These are phyloP conservation scores for Typhlomys cinereus DNA, from an alignment of 2,113 vertebrate species.

Conservation along the genomic window DNA sequence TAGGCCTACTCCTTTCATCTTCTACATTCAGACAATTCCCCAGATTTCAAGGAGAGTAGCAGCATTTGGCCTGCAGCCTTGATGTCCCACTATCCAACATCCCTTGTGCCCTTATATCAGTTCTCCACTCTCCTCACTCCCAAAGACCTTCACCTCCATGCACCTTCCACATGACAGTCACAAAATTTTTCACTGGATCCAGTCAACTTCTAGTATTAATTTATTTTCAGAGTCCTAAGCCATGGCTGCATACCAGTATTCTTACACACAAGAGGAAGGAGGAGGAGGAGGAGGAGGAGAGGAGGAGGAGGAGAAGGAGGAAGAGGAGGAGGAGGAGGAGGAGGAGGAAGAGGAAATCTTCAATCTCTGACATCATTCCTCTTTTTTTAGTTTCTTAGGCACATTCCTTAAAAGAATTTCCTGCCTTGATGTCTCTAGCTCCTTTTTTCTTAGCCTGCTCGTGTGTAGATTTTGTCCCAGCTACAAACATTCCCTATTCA, in stretches of 20 bases:
- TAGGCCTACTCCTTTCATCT: neutral
- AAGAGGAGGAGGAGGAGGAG: neutral
- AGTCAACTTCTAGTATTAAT: neutral
- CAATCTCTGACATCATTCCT: neutral
- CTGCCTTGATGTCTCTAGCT: neutral
- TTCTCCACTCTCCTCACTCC: neutral
- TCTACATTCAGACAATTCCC: neutral
- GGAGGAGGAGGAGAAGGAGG: neutral
- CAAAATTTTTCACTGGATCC: neutral
- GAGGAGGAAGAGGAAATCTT: neutral
- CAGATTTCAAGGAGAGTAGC: neutral
- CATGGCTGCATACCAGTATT: neutral
- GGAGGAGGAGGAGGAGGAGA: neutral
- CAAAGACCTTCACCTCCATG: neutral
- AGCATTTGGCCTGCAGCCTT: neutral
- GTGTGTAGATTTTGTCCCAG: neutral
- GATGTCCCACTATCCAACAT: neutral
- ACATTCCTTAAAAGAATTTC: neutral
- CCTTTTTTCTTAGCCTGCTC: neutral
- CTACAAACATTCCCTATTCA: neutral
- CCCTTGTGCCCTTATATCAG: neutral
- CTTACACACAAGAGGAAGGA: neutral
- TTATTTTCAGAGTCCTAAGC: slow-evolving; percentile 1
- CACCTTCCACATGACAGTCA: neutral
- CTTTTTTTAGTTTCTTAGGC: neutral